A percentile compares a stretch with the other conserved stretches of the same genome.
phyloP scores from a whole-genome alignment of 2,113 vertebrate genomes.

The Sinocyclocheilus anophthalmus region DNA sequence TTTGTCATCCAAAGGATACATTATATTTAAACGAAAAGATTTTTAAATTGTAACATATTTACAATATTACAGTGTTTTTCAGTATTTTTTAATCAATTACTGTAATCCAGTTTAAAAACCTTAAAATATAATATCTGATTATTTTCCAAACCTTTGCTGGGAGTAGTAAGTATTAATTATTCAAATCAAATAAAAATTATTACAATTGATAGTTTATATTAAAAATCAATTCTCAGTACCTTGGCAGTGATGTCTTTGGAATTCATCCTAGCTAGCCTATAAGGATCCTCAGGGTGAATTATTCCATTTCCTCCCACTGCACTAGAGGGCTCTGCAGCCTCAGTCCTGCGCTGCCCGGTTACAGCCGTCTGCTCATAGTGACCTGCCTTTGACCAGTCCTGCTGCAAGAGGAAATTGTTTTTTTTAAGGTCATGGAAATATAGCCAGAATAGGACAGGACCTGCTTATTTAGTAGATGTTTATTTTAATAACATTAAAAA shows the following conservation, averaged over 20 bases:
- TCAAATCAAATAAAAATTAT: neutral
- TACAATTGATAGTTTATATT: neutral
- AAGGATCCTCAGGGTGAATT: conserved; percentile 76
- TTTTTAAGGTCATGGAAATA: neutral
- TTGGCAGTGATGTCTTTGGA: conserved; percentile 82
- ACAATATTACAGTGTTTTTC: neutral
- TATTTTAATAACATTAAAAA: neutral
- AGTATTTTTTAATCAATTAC: neutral
- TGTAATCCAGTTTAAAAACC: neutral
- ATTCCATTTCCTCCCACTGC: conserved; percentile 67
- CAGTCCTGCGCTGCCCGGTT: conserved; percentile 84
- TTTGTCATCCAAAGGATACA: neutral
- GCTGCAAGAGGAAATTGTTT: conserved; percentile 59
- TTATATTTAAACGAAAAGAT: neutral
- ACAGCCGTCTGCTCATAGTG: conserved; percentile 82
- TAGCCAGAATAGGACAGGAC: neutral
- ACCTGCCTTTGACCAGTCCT: conserved; percentile 91
- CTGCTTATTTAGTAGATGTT: neutral
- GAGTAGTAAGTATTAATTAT: neutral
- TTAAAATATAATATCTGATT: neutral
- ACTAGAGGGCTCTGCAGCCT: conserved; percentile 80
- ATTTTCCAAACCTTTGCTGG: neutral
- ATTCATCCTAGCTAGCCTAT: conserved; percentile 77
- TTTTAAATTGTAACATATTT: neutral
- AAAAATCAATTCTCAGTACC: conserved; percentile 68